Percentiles rank a stretch among this genome's conserved stretches.
Conservation (phyloP, 2,888 invertebrate genomes). For the Stenolophus ochropezus region DNA sequence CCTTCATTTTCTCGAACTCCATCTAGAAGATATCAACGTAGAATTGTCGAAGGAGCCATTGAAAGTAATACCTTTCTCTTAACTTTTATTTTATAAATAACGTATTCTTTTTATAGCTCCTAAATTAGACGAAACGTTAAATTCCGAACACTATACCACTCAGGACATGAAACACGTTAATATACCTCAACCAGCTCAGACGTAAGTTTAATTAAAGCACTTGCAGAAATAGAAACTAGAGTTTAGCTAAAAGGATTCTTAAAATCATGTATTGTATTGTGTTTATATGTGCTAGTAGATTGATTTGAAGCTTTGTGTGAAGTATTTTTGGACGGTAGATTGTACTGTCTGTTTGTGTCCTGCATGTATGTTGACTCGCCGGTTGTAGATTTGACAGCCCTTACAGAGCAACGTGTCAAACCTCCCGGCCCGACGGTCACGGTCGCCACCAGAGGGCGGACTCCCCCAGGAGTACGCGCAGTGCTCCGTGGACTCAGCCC, state of each 20-base stretch:
- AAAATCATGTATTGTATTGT: too few relatives aligned
- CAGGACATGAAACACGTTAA: slow-evolving; percentile 75
- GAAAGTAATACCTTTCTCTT: slow-evolving; percentile 69
- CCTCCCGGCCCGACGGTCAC: slow-evolving; percentile 72
- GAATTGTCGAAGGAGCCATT: slow-evolving; percentile 78
- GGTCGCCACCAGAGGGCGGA: slow-evolving; percentile 74
- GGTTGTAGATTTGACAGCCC: slow-evolving; percentile 73
- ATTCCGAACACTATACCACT: slow-evolving; percentile 69
- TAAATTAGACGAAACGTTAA: slow-evolving; percentile 69
- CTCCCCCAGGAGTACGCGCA: slow-evolving; percentile 88
- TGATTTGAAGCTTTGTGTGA: too few relatives aligned
- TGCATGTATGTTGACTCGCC: slow-evolving; percentile 43
- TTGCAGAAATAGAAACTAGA: neutral
- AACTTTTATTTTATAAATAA: neutral
- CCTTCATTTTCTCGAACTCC: slow-evolving; percentile 80
- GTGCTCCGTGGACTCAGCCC: slow-evolving; percentile 86
- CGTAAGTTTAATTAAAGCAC: slow-evolving; percentile 69
- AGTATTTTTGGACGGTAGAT: neutral
- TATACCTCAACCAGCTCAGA: slow-evolving; percentile 76
- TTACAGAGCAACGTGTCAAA: slow-evolving; percentile 75
- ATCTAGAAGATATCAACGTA: slow-evolving; percentile 78
- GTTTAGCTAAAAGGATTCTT: too few relatives aligned
- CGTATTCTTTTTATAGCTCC: slow-evolving; percentile 67
- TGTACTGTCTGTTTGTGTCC: neutral
- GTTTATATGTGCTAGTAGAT: too few relatives aligned